A percentile compares a stretch with the other conserved stretches of the same genome.
Evolutionary conservation across 2,888 invertebrate species (phyloP).

Genomic region (Agriopis aurantiaria): DNA sequence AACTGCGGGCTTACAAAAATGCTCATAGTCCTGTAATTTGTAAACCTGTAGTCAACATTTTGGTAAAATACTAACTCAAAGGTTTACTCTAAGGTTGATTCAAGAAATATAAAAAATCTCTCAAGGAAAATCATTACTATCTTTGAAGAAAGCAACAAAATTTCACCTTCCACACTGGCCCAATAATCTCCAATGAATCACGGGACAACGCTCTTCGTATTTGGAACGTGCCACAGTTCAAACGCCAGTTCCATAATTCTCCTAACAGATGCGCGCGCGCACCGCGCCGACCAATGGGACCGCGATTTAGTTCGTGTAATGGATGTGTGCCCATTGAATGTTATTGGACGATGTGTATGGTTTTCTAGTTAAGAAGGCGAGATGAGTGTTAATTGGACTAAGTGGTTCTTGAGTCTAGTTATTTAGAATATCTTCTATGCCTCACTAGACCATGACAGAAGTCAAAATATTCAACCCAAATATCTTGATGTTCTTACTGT

Average conservation of each 20-base stretch:
- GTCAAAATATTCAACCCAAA: neutral
- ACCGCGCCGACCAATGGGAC: constrained; percentile 11
- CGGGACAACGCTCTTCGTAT: constrained; percentile 21
- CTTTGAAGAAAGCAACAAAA: neutral
- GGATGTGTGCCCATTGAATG: constrained; percentile 13
- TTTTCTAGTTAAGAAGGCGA: constrained; percentile 15
- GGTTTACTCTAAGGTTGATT: neutral
- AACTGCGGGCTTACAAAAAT: too few relatives aligned
- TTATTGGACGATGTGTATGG: constrained; percentile 9
- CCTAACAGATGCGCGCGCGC: constrained; percentile 22
- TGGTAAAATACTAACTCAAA: too few relatives aligned
- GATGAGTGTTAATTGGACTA: constrained; percentile 21
- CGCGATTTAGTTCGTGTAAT: constrained; percentile 14
- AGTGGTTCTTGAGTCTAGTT: constrained; percentile 11
- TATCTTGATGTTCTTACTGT: too few relatives aligned
- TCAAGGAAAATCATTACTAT: neutral
- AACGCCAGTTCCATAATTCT: constrained; percentile 10
- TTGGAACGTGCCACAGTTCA: constrained; percentile 18
- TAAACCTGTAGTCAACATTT: too few relatives aligned
- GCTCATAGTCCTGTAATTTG: too few relatives aligned
- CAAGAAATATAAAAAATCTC: neutral
- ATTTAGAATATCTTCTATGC: neutral
- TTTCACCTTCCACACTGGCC: constrained; percentile 2
- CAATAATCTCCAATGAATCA: constrained; percentile 21
- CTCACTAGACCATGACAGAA: neutral